These are phyloP conservation scores for Danio tinwini DNA, from an alignment of 2,797 vertebrate species.

Conservation along the genomic window DNA sequence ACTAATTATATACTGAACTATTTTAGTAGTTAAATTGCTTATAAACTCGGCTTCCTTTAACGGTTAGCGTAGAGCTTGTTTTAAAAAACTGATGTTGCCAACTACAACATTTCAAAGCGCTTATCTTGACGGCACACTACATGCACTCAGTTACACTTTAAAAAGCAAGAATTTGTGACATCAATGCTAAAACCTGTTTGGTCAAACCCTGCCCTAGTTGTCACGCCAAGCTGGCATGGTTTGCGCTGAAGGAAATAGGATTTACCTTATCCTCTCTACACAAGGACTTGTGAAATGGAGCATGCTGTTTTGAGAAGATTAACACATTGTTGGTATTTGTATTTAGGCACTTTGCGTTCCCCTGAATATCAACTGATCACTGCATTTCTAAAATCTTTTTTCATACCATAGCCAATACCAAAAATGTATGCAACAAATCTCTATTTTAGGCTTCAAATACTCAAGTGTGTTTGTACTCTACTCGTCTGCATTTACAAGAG, in stretches of 20 bases:
- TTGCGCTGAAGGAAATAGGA: neutral
- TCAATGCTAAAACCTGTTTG: constrained; percentile 5
- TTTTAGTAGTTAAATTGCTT: neutral
- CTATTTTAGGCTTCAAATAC: too few relatives aligned
- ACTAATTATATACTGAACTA: neutral
- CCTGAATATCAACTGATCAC: neutral
- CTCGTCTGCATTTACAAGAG: too few relatives aligned
- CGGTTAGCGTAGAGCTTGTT: neutral
- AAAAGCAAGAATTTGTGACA: constrained; percentile 2
- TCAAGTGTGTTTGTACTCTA: too few relatives aligned
- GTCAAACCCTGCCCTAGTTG: constrained; percentile 14
- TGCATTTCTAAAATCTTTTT: neutral
- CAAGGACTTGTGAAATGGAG: constrained; percentile 25
- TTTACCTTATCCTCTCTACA: constrained; percentile 23
- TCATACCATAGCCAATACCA: neutral
- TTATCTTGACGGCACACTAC: neutral
- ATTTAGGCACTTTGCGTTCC: constrained; percentile 3
- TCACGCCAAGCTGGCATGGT: constrained; percentile 11
- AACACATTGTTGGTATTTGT: constrained; percentile 27
- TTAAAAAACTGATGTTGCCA: constrained; percentile 1
- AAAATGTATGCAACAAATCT: neutral
- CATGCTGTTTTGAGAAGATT: constrained; percentile 36
- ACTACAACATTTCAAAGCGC: neutral
- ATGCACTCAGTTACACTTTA: neutral
- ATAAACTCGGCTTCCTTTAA: neutral